Base-by-base conservation (phyloP, 1,140 invertebrate species). In the Drosophila carrolli region DNA sequence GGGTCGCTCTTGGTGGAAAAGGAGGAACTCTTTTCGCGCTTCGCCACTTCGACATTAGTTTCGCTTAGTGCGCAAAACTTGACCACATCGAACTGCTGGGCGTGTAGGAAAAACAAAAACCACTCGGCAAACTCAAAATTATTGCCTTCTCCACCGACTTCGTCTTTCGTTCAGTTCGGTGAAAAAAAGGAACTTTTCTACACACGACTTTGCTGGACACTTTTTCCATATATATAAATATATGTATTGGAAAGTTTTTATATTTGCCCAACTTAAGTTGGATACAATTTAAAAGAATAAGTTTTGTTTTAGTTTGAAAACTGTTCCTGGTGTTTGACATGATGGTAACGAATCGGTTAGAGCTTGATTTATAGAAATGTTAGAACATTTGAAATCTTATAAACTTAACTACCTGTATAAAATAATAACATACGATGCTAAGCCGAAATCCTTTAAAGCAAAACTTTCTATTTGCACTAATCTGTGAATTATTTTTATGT, bases 41-140 rank as follows among this genome's bases (percentile, higher is more conserved):
- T 75, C 84, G 63, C 65, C 78, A 85, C 70, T 82, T 85, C 65
- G 78, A 85, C 82, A 85, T 85, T 85, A 82, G 75, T 85, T 85
- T 78, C 76, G 63, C 82, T 85, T 82, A 85, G 77, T 82, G 79
- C 54, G 79, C 80, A 56, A 81, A 79, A 81, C 67, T 83, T 84
- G 81, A 83, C 81, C 82, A 70, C 56, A 77, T 60, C 66, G 55
- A 66, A 62, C 53, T 61, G 73, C 41, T 38, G 27, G 48, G 61
- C 44, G 58, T 50, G 38, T 62, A 27, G 41, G 27, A 37, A 75
- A 75, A 75, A 71, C 53, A 66, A 74, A 72, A 85, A 68, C 61
- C 68, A 88, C 75, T 85, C 35, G 74, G 78, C 57, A 75, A 85
- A 88, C 78, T 61, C 65, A 88, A 82, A 78, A 86, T 85, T 85